These are phyloP conservation scores for Umimayanthus chanpuru DNA, from an alignment of 92 coral and sea anemone genomes.

Conservation along the genomic window DNA sequence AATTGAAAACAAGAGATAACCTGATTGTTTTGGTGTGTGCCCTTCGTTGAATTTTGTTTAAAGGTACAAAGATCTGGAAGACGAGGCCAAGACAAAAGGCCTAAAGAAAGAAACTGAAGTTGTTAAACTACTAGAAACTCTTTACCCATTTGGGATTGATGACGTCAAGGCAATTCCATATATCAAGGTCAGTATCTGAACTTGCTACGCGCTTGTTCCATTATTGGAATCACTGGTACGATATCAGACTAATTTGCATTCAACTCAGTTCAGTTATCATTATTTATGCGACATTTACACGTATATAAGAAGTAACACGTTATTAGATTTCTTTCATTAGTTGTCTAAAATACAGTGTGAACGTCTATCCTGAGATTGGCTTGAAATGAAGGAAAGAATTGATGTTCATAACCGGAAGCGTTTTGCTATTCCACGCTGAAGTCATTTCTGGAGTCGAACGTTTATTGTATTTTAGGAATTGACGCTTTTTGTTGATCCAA, in stretches of 20 bases:
- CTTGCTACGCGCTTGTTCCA: no score
- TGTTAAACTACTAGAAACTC: constrained; percentile 35
- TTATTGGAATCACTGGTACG: no score
- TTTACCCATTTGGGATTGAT: constrained; percentile 82
- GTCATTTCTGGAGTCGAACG: background rate
- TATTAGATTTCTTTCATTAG: no score
- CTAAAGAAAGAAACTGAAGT: constrained; percentile 56
- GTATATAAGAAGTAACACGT: no score
- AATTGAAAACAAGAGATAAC: background rate
- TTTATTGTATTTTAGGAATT: background rate
- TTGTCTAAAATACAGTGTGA: background rate
- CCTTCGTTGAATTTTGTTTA: no score
- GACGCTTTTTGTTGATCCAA: background rate
- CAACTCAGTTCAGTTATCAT: no score
- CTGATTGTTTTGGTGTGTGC: background rate
- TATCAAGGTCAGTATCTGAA: constrained; percentile 62
- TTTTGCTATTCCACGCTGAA: no score
- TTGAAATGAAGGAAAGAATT: no score
- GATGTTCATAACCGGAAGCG: no score
- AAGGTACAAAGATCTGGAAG: constrained; percentile 80
- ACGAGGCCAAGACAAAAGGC: constrained; percentile 66
- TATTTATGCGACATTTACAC: no score
- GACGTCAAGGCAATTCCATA: constrained; percentile 76
- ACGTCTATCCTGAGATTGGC: background rate
- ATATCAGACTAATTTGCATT: no score